Evolutionary conservation across 2,797 vertebrate species (phyloP).

Genomic region (Bradypodion pumilum): DNA sequence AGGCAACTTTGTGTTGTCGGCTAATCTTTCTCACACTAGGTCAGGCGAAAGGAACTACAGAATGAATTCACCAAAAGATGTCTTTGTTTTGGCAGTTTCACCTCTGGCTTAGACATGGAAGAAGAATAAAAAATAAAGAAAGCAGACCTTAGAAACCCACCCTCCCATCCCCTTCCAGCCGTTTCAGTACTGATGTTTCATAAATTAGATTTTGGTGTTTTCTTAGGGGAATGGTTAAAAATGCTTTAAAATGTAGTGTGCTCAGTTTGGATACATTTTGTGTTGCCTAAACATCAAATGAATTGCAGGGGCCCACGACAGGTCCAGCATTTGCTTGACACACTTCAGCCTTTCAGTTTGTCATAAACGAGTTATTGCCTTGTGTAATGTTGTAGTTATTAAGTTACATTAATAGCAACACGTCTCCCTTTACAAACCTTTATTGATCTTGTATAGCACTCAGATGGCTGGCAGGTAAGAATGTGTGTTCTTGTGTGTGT

Average conservation of each 20-base stretch:
- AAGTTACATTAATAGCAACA: conserved; percentile 36
- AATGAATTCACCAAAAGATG: no score
- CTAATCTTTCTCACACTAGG: no score
- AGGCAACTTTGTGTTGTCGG: no score
- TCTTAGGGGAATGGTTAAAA: conserved; percentile 43
- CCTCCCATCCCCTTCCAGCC: conserved; percentile 23
- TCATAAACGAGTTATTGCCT: conserved; percentile 47
- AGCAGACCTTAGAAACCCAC: conserved; percentile 1
- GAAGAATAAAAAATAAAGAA: no score
- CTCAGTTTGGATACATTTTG: conserved; percentile 37
- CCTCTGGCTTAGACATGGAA: no score
- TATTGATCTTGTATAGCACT: conserved; percentile 45
- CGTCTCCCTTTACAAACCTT: conserved; percentile 45
- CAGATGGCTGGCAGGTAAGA: conserved; percentile 29
- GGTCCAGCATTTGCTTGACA: conserved; percentile 27
- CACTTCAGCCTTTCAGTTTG: conserved; percentile 31
- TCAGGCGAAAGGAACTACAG: no score
- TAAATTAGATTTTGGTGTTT: conserved; percentile 22
- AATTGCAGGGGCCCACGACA: conserved; percentile 32
- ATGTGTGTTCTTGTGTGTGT: no score
- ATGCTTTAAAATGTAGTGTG: conserved; percentile 44
- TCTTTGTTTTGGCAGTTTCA: no score
- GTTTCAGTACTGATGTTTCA: conserved; percentile 27
- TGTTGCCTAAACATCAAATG: conserved; percentile 45
- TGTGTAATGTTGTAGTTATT: conserved; percentile 26